A percentile compares a stretch with the other conserved stretches of the same genome.
Conservation (phyloP, 1,140 invertebrate genomes). For the Triops cancriformis region DNA sequence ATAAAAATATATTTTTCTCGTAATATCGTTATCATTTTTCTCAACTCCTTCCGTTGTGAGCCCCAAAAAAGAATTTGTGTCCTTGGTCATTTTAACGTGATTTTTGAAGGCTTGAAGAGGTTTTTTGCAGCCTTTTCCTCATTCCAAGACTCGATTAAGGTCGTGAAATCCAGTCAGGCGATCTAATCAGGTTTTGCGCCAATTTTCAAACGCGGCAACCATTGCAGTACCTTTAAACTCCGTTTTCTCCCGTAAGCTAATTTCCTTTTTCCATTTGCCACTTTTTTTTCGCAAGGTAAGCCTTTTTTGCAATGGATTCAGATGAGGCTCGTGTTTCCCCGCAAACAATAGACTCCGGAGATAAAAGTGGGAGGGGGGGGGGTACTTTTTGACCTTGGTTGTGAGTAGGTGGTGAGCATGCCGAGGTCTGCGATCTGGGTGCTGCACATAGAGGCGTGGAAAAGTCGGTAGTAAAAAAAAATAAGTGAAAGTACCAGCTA, state of each 20-base stretch:
- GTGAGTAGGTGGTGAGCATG: not conserved
- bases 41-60: not conserved
- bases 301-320: not conserved
- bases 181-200: not conserved
- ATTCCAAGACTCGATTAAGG: not conserved
- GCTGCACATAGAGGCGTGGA: conserved; percentile 8
- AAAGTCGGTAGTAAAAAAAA: not conserved
- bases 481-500: not conserved
- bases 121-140: not conserved
- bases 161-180: not conserved
- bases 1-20: not conserved
- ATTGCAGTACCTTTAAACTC: not conserved
- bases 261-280: too few species aligned
- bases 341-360: too few species aligned
- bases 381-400: not conserved
- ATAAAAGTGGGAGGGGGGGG: too few species aligned
- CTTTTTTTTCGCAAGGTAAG: not conserved
- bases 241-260: too few species aligned
- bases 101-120: not conserved
- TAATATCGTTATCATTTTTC: not conserved
- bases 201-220: not conserved
- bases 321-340: too few species aligned
- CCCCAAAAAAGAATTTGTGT: too few species aligned
- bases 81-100: too few species aligned
- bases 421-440: not conserved